Evolutionary conservation across 2,113 vertebrate genomes (phyloP).

Genomic region (Salminus brasiliensis): DNA sequence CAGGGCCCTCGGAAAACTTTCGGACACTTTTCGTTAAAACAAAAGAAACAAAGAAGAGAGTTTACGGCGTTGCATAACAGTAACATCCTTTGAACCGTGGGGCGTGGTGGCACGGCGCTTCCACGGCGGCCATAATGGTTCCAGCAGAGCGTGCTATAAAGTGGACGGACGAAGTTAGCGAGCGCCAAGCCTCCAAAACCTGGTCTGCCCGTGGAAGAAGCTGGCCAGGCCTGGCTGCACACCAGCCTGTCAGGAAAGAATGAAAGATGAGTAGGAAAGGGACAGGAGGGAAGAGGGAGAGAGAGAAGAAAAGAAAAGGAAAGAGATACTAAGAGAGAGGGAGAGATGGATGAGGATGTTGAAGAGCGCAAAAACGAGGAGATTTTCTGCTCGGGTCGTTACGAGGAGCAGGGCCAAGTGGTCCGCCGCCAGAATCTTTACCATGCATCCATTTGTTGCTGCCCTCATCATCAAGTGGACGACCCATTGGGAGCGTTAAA

Average conservation of each 20-base stretch:
- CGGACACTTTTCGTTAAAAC: too few relatives aligned
- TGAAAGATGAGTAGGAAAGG: conserved; percentile 37
- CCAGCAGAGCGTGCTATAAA: conserved; percentile 56
- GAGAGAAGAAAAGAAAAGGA: conserved; percentile 7
- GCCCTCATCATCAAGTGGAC: too few relatives aligned
- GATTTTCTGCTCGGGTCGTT: conserved; percentile 22
- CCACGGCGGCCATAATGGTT: conserved; percentile 47
- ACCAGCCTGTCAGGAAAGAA: conserved; percentile 49
- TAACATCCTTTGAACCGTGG: conserved; percentile 40
- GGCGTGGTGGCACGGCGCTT: conserved; percentile 27
- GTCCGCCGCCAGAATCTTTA: conserved; percentile 8
- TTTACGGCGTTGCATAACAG: conserved; percentile 50
- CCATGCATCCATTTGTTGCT: conserved; percentile 7
- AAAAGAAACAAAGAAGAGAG: conserved; percentile 37
- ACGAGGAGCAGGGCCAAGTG: background rate
- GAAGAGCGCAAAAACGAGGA: background rate
- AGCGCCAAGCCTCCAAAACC: conserved; percentile 31
- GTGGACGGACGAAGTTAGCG: conserved; percentile 8
- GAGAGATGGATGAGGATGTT: conserved; percentile 31
- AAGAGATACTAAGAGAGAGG: conserved; percentile 13
- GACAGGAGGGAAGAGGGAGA: conserved; percentile 9
- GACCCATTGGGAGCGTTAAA: too few relatives aligned
- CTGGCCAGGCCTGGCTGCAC: conserved; percentile 44
- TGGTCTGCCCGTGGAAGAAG: conserved; percentile 43
- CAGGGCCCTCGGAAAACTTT: background rate